Conservation (phyloP, 2,113 vertebrate genomes). For the Ctenodactylus gundi region DNA sequence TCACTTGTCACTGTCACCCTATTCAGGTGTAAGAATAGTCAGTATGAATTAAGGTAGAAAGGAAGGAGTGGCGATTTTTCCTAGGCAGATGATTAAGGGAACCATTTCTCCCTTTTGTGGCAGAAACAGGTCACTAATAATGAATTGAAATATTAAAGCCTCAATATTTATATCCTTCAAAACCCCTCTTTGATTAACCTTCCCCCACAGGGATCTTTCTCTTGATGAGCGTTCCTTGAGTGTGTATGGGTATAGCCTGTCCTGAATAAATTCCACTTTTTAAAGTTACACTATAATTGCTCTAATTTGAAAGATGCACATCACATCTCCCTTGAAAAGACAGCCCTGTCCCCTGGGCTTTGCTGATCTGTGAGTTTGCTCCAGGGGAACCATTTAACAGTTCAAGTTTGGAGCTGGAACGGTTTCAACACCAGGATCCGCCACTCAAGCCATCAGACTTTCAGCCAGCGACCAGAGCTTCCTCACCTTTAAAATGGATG, state of each 20-base stretch:
- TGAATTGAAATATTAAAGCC: conserved; percentile 53
- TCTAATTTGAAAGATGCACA: conserved; percentile 32
- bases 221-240: not conserved
- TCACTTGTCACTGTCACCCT: not conserved
- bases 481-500: not conserved
- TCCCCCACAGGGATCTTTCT: not conserved
- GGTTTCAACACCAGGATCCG: not conserved
- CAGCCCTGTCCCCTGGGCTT: not conserved
- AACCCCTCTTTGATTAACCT: conserved; percentile 38
- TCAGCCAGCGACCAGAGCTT: not conserved
- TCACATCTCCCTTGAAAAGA: not conserved
- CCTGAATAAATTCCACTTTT: conserved; percentile 22
- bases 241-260: not conserved
- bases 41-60: not conserved
- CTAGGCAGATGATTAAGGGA: not conserved
- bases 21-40: not conserved
- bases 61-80: not conserved
- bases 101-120: conserved; percentile 25
- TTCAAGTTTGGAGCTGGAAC: not conserved
- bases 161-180: conserved; percentile 57
- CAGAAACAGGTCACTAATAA: conserved; percentile 53
- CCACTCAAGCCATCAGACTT: not conserved
- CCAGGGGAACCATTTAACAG: not conserved
- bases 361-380: not conserved
- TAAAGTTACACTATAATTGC: conserved; percentile 22